Conservation (phyloP, 2,888 invertebrate genomes). For the Mactromeris polynyma region DNA sequence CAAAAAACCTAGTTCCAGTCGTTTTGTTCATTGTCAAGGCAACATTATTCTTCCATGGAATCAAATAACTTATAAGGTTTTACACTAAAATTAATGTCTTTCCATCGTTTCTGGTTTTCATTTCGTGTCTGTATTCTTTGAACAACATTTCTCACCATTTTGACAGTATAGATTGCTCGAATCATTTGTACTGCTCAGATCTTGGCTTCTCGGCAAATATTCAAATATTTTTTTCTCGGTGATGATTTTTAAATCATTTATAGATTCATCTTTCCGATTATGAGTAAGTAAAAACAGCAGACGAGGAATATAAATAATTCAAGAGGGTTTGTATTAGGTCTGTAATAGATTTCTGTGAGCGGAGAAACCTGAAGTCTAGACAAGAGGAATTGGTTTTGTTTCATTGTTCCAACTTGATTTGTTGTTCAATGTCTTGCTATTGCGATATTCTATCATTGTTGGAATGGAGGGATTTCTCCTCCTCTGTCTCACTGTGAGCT, state of each 20-base stretch:
- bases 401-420: constrained; percentile 9
- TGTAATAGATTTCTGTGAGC: constrained; percentile 1
- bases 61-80: constrained; percentile 7
- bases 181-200: neutral
- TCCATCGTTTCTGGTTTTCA: neutral
- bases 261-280: constrained; percentile 11
- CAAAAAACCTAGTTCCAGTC: neutral
- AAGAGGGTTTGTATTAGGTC: neutral
- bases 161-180: neutral
- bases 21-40: neutral
- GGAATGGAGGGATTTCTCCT: neutral
- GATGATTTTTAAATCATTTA: constrained; percentile 11
- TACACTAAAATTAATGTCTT: constrained; percentile 1
- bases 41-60: neutral
- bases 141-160: neutral
- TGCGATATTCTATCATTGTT: neutral
- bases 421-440: constrained; percentile 7
- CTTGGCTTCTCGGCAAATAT: neutral
- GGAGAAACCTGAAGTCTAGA: neutral
- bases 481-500: neutral
- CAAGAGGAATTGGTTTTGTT: constrained; percentile 13
- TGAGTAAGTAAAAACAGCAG: constrained; percentile 18
- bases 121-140: neutral
- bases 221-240: neutral
- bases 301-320: constrained; percentile 16